These are phyloP conservation scores for Emydoidea blandingii DNA, from an alignment of 2,797 vertebrate species.

Conservation along the genomic window DNA sequence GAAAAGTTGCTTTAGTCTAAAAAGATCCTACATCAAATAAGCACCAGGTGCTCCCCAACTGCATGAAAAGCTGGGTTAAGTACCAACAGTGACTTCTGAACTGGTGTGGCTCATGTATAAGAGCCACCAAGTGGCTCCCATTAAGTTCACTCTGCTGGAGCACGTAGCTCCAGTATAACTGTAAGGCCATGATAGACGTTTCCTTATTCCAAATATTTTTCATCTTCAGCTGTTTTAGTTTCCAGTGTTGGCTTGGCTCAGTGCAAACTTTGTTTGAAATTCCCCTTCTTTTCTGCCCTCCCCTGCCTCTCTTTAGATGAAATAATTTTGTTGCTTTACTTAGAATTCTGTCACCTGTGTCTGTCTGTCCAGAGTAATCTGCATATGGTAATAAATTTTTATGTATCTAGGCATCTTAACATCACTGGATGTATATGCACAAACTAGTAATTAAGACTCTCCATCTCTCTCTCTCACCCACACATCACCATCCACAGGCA, in stretches of 20 bases:
- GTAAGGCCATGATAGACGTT: neutral
- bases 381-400: neutral
- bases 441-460: constrained; percentile 18
- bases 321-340: constrained; percentile 43
- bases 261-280: neutral
- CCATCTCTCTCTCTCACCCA: no score
- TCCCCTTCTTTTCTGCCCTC: neutral
- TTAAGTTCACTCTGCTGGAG: neutral
- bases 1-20: neutral
- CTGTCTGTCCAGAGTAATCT: neutral
- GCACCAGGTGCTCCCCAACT: neutral
- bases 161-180: neutral
- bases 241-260: constrained; percentile 17
- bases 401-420: neutral
- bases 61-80: neutral
- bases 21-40: neutral
- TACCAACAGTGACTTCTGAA: neutral
- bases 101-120: rapidly evolving
- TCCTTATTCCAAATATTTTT: neutral
- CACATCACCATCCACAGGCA: neutral
- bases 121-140: neutral
- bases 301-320: neutral
- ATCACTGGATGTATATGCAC: constrained; percentile 27
- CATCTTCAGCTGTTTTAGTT: neutral
- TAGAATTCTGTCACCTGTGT: constrained; percentile 33